phyloP scores from a whole-genome alignment of 2,888 invertebrate species.

The Petrolisthes cinctipes region DNA sequence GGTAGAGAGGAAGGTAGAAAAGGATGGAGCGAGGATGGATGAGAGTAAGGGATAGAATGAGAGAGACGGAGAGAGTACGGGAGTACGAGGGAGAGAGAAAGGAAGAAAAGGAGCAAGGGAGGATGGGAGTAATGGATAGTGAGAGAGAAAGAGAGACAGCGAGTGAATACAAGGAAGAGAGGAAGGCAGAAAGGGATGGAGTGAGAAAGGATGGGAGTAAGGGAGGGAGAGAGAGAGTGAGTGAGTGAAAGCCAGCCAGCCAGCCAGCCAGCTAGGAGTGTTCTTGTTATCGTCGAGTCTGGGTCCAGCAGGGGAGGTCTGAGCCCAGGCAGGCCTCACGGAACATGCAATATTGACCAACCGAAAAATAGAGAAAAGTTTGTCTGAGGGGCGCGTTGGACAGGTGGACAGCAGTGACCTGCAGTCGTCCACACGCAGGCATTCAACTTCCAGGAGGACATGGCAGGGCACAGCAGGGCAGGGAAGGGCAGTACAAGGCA shows the following conservation, averaged over 20 bases:
- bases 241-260: neutral
- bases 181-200: neutral
- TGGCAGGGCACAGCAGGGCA: neutral
- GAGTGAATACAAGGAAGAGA: neutral
- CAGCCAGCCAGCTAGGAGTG: neutral
- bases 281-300: neutral
- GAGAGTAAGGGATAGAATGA: neutral
- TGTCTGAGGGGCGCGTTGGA: neutral
- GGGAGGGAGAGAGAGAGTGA: neutral
- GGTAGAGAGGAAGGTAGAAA: neutral
- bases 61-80: neutral
- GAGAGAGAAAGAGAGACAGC: neutral
- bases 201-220: neutral
- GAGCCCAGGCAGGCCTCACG: neutral
- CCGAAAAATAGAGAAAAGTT: neutral
- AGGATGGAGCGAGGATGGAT: neutral
- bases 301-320: neutral
- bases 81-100: neutral
- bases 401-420: neutral
- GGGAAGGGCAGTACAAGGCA: neutral
- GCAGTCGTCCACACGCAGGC: neutral
- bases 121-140: too few species aligned
- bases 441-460: slow-evolving; percentile 4
- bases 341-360: neutral
- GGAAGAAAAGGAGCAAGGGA: neutral